These are phyloP conservation scores for Crotalus horridus DNA, from an alignment of 2,113 vertebrate species.

Conservation along the genomic window DNA sequence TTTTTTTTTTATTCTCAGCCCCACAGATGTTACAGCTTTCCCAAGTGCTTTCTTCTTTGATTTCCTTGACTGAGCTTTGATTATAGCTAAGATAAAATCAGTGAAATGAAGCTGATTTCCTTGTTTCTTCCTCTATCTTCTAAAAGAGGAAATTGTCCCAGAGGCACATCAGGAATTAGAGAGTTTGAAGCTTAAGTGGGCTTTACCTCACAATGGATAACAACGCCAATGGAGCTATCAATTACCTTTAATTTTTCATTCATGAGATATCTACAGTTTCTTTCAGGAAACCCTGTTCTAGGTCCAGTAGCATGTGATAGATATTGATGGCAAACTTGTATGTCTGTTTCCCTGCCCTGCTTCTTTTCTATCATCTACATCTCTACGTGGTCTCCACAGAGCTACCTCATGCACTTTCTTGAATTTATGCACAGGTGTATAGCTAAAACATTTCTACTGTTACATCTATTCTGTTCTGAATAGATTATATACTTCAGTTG, in stretches of 20 bases:
- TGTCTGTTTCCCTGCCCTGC: neutral
- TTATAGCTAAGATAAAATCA: neutral
- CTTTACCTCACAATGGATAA: neutral
- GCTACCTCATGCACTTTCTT: neutral
- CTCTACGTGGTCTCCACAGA: neutral
- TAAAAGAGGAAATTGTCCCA: neutral
- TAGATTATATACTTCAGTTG: neutral
- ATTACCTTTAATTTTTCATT: neutral
- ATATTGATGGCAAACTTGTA: neutral
- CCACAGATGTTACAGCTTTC: neutral
- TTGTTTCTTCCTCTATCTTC: neutral
- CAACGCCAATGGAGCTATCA: neutral
- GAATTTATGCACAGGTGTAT: neutral
- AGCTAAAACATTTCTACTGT: neutral
- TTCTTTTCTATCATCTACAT: neutral
- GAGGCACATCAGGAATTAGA: constrained; percentile 1
- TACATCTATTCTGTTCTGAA: neutral
- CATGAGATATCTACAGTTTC: neutral
- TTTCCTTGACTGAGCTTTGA: neutral
- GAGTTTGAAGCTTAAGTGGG: neutral
- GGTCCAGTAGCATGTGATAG: neutral
- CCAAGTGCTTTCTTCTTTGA: neutral
- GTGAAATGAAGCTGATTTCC: neutral
- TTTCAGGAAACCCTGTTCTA: neutral
- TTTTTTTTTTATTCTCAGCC: neutral